These are phyloP conservation scores for Limulus polyphemus DNA, from an alignment of 2,888 invertebrate species.

Conservation along the genomic window DNA sequence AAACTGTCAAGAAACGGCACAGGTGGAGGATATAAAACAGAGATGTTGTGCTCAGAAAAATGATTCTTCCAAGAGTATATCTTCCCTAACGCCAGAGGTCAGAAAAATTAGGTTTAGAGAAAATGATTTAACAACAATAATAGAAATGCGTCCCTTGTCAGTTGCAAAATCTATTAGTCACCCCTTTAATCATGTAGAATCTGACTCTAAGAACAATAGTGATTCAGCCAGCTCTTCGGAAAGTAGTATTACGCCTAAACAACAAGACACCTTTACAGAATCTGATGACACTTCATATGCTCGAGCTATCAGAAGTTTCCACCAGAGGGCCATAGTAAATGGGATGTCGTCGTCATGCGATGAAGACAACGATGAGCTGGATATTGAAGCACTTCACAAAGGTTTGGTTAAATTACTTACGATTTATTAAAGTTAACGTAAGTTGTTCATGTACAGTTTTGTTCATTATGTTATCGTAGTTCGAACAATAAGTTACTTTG, in stretches of 20 bases:
- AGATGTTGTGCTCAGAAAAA: no score
- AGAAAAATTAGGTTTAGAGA: no score
- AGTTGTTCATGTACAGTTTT: no score
- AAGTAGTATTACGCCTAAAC: not conserved
- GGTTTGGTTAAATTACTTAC: no score
- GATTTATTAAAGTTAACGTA: no score
- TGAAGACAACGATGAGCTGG: slow-evolving; percentile 23
- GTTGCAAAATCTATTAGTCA: slow-evolving; percentile 13
- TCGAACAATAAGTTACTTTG: no score
- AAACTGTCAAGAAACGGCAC: no score
- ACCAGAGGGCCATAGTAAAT: slow-evolving; percentile 17
- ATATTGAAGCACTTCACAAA: not conserved
- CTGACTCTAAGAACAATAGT: slow-evolving; percentile 8
- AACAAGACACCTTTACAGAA: slow-evolving; percentile 8
- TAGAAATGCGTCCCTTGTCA: slow-evolving; percentile 14
- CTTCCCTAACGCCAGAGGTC: no score
- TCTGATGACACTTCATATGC: slow-evolving; percentile 28
- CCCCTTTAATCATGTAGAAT: slow-evolving; percentile 17
- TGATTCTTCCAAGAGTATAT: no score
- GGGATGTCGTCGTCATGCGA: slow-evolving; percentile 25
- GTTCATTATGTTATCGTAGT: no score
- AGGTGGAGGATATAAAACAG: no score
- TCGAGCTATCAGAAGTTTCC: slow-evolving; percentile 23
- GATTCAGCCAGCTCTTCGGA: slow-evolving; percentile 8
- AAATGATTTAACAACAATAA: not conserved